Percentiles rank a stretch among this genome's conserved stretches.
These are phyloP conservation scores for Promerops cafer DNA, from an alignment of 2,113 vertebrate genomes.

Conservation along the genomic window DNA sequence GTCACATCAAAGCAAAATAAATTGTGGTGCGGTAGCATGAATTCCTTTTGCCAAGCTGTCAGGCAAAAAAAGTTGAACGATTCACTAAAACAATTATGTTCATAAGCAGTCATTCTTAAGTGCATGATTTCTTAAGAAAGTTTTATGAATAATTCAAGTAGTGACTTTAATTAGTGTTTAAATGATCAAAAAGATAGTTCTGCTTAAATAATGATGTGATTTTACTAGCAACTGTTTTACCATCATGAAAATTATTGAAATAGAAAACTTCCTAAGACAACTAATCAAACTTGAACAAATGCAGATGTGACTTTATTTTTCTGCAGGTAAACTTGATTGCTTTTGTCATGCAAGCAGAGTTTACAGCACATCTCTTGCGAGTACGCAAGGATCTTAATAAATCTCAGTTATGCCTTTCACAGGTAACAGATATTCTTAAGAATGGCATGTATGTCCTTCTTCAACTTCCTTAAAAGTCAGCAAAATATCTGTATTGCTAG, in stretches of 20 bases:
- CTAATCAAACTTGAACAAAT: not conserved
- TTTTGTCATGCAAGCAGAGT: not conserved
- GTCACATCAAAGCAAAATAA: not conserved
- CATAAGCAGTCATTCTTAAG: not conserved
- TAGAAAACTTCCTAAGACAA: not conserved
- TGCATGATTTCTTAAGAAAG: not conserved
- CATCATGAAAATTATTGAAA: not conserved
- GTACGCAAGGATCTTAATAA: not conserved
- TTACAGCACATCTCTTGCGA: not conserved
- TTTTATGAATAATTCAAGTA: constrained; percentile 3
- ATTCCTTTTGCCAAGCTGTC: not conserved
- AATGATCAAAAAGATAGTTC: not conserved
- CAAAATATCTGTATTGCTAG: not conserved
- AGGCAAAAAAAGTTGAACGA: not conserved
- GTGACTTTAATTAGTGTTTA: not conserved
- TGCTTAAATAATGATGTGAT: not conserved
- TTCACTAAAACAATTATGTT: not conserved
- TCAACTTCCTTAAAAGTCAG: not conserved
- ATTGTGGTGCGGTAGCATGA: not conserved
- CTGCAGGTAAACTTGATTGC: not conserved
- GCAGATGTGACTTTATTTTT: not conserved
- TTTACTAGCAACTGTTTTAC: not conserved
- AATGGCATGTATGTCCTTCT: not conserved
- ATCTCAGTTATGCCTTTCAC: not conserved
- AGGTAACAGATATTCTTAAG: not conserved